Evolutionary conservation across 2,113 vertebrate genomes (phyloP).

Genomic region (Myxocyprinus asiaticus): DNA sequence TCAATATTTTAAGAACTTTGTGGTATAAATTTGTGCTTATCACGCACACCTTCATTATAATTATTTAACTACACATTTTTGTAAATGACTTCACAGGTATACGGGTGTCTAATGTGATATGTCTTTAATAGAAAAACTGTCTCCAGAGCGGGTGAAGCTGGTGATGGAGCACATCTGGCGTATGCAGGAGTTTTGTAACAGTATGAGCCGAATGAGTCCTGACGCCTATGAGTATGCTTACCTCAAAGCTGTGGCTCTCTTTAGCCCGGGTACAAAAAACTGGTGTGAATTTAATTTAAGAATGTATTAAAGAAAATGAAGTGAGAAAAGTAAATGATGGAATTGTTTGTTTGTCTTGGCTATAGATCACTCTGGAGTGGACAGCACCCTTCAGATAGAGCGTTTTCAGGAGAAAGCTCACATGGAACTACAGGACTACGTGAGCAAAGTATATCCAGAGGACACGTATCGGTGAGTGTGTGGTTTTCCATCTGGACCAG

Average conservation of each 20-base stretch:
- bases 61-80: too few species aligned
- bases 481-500: neutral
- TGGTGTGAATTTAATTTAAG: neutral
- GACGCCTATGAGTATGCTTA: slow-evolving; percentile 97
- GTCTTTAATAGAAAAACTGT: slow-evolving; percentile 81
- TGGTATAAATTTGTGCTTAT: too few species aligned
- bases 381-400: slow-evolving; percentile 91
- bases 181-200: slow-evolving; percentile 98
- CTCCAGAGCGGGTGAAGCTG: slow-evolving; percentile 88
- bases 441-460: slow-evolving; percentile 92
- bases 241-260: slow-evolving; percentile 96
- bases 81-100: neutral
- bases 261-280: slow-evolving; percentile 85
- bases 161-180: slow-evolving; percentile 99
- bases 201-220: slow-evolving; percentile 90
- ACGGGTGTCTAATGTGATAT: neutral
- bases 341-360: slow-evolving; percentile 33
- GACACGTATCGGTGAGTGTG: slow-evolving; percentile 89
- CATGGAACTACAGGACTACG: slow-evolving; percentile 97
- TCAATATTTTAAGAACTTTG: too few species aligned
- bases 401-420: slow-evolving; percentile 97
- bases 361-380: slow-evolving; percentile 93
- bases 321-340: neutral
- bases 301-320: neutral
- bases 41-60: too few species aligned